Conservation (phyloP, 2,113 vertebrate genomes). For the Dissostichus mawsoni region DNA sequence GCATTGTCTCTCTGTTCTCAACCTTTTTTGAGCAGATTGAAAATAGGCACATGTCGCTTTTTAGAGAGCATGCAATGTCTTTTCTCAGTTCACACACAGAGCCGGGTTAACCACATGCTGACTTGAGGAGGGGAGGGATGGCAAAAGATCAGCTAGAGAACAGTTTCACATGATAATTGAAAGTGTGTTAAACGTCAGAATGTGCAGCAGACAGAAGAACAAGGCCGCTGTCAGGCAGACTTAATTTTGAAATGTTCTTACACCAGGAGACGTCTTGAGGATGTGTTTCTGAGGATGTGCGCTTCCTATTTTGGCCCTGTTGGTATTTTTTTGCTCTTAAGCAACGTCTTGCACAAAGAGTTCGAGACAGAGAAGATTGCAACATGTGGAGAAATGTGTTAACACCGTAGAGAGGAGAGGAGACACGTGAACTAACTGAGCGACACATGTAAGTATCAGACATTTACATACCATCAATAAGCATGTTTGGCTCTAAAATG, state of each 20-base stretch:
- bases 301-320: slow-evolving; percentile 50
- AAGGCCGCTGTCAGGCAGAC: neutral
- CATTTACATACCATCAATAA: neutral
- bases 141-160: slow-evolving; percentile 2
- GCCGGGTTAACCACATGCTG: slow-evolving; percentile 64
- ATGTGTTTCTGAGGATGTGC: slow-evolving; percentile 20
- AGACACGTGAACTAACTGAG: slow-evolving; percentile 1
- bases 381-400: slow-evolving; percentile 39
- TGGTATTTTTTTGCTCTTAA: slow-evolving; percentile 32
- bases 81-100: slow-evolving; percentile 18
- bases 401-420: slow-evolving; percentile 4
- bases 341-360: slow-evolving; percentile 56
- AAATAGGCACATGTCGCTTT: neutral
- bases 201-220: slow-evolving; percentile 12
- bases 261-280: neutral
- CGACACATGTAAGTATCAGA: slow-evolving; percentile 66
- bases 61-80: slow-evolving; percentile 4
- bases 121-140: neutral
- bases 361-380: slow-evolving; percentile 20
- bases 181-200: slow-evolving; percentile 32
- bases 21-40: neutral
- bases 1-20: neutral
- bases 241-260: slow-evolving; percentile 10
- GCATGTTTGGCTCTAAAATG: neutral
- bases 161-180: slow-evolving; percentile 34